phyloP scores from a whole-genome alignment of 1,140 invertebrate genomes.

The Aphaenogaster ashmeadi region DNA sequence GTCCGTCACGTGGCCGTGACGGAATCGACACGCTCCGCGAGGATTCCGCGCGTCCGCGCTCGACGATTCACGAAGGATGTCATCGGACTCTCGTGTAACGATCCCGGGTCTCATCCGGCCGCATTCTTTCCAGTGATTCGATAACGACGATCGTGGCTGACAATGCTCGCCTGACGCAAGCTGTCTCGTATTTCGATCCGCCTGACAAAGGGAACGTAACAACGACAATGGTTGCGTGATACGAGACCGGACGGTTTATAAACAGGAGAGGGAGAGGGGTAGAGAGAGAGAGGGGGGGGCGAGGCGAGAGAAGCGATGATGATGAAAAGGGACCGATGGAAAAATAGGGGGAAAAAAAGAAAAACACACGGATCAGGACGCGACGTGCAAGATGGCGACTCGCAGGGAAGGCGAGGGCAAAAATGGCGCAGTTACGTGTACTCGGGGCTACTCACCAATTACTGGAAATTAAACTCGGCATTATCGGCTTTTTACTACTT shows the following conservation, averaged over 20 bases:
- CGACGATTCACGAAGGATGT: neutral
- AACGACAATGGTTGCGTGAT: neutral
- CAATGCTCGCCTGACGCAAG: neutral
- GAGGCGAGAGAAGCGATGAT: neutral
- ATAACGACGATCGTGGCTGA: neutral
- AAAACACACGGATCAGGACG: constrained; percentile 35
- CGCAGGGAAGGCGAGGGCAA: constrained; percentile 65
- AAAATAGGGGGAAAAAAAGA: constrained; percentile 1
- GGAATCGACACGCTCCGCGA: neutral
- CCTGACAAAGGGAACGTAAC: neutral
- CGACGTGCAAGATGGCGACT: constrained; percentile 75
- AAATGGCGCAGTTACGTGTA: constrained; percentile 77
- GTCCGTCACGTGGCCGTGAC: constrained; percentile 8
- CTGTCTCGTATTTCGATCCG: constrained; percentile 23
- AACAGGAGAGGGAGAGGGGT: neutral
- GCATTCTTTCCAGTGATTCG: neutral
- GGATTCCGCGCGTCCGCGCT: neutral
- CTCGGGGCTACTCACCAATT: constrained; percentile 84
- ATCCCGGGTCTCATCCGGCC: neutral
- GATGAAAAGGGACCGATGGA: neutral
- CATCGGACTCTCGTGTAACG: neutral
- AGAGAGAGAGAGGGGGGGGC: neutral
- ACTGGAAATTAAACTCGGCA: constrained; percentile 87
- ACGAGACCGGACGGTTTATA: neutral
- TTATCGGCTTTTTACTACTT: constrained; percentile 86